Percentiles rank a stretch among this genome's conserved stretches.
Conservation (phyloP, 2,113 vertebrate genomes). For the Poecilia latipinna region DNA sequence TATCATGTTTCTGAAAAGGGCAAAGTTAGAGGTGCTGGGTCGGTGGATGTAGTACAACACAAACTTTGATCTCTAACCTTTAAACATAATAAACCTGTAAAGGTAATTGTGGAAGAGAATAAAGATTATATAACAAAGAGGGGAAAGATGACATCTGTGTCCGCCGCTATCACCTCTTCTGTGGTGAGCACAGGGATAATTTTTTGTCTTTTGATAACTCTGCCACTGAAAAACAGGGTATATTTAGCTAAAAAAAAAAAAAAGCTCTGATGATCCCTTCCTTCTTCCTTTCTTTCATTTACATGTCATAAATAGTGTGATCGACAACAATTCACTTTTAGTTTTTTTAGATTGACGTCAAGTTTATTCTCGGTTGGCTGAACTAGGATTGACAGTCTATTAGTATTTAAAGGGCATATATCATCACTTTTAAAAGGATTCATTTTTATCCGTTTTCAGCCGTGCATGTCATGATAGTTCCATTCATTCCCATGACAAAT, state of each 20-base stretch:
- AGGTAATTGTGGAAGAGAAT: constrained; percentile 45
- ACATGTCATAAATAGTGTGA: constrained; percentile 43
- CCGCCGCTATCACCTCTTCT: constrained; percentile 20
- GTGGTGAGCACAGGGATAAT: constrained; percentile 30
- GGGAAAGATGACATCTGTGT: constrained; percentile 28
- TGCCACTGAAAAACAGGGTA: constrained; percentile 80
- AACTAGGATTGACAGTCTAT: constrained; percentile 7
- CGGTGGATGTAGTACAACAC: constrained; percentile 70
- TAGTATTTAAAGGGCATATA: constrained; percentile 2
- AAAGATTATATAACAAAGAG: constrained; percentile 53
- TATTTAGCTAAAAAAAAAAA: constrained; percentile 50
- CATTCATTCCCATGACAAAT: background rate
- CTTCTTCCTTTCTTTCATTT: constrained; percentile 46
- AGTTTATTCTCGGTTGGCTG: constrained; percentile 38
- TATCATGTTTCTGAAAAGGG: constrained; percentile 55
- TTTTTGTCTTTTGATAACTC: constrained; percentile 56
- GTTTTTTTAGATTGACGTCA: constrained; percentile 34
- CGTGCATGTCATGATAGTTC: background rate
- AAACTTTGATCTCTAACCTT: constrained; percentile 68
- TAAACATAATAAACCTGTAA: constrained; percentile 66
- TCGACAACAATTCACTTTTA: constrained; percentile 19
- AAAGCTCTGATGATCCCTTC: constrained; percentile 42
- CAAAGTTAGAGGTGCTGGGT: constrained; percentile 39
- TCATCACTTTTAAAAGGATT: background rate
- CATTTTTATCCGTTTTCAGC: background rate